Base-by-base conservation (phyloP, 2,888 invertebrate species). In the Chromoteleia sp. region DNA sequence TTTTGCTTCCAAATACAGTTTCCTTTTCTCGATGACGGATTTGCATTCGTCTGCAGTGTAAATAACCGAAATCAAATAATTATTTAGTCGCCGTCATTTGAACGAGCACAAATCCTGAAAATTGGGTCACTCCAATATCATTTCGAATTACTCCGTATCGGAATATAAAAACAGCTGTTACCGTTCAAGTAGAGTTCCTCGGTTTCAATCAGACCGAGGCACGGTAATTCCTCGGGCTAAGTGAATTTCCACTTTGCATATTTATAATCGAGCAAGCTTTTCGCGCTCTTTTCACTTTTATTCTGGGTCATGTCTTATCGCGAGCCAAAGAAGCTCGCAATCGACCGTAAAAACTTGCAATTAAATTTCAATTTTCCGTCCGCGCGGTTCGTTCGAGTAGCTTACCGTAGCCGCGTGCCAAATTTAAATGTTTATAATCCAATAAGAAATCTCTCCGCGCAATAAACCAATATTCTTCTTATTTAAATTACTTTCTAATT, bases 161-260 rank as follows among this genome's bases (percentile, higher is more conserved):
- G 50, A 39, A 52, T 41, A 50, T 71, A 17, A 39, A 71, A 73
- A 63, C 73, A 63, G 73, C 63, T 73, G 54, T 73, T 45, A 48
- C 52, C 43, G 39, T 52, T 68, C 52, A 54, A 68, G 59, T 68
- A 17, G 17, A 68, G 45, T 48, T 41, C 33, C 45, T 59, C 68
- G 41, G 39, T 70, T 77, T 70, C 54, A 70, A 61, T 63, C 68
- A 56, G 39, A 77, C 70, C 54, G 17, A 5, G 59, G 19, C 50
- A 15, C 67, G 50, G 41, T 67, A 41, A 76, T 68, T 68, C 45
- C 43, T 17, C 41, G 48, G n/a, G 2, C 48, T 45, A 77, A 68
- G 30, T 54, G 45, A 68, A 77, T 45, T 63, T 54, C 52, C 43
- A 43, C 76, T 76, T 45, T 52, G 61, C 68, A 45, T 76, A 61